Conservation (phyloP, 1,140 invertebrate species). For the Brevipalpus yothersi region DNA sequence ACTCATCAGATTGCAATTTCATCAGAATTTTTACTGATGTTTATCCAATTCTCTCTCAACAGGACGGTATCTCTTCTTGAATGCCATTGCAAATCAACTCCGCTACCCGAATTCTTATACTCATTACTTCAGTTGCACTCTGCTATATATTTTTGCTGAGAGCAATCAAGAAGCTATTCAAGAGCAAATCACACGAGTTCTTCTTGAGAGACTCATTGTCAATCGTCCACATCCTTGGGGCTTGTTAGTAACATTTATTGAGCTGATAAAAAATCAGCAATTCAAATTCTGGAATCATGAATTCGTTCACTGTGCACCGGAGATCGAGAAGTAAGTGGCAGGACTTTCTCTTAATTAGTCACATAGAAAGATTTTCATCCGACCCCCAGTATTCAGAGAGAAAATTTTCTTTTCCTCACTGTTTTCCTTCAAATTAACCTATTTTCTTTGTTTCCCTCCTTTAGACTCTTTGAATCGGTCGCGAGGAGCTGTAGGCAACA, state of each 20-base stretch:
- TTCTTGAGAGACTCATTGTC: conserved; percentile 86
- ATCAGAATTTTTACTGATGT: conserved; percentile 2
- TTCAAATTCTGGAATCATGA: conserved; percentile 99
- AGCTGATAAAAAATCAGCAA: conserved; percentile 92
- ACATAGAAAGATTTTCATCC: background rate
- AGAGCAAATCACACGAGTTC: conserved; percentile 51
- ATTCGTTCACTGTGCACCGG: conserved; percentile 94
- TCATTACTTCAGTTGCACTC: conserved; percentile 92
- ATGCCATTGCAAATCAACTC: conserved; percentile 92
- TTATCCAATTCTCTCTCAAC: conserved; percentile 12
- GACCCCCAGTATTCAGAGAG: too few species aligned
- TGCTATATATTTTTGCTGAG: conserved; percentile 91
- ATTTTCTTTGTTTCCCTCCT: background rate
- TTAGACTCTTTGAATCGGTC: conserved; percentile 6
- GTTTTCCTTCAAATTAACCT: background rate
- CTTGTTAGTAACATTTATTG: conserved; percentile 90
- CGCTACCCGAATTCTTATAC: conserved; percentile 98
- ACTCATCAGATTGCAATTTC: background rate
- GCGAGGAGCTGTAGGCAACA: conserved; percentile 3
- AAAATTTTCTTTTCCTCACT: too few species aligned
- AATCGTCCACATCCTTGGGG: conserved; percentile 99
- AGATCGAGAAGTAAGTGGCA: conserved; percentile 74
- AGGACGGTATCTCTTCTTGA: conserved; percentile 78
- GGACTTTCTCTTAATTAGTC: too few species aligned
- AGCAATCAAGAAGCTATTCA: conserved; percentile 90